These are phyloP conservation scores for Petrocephalus zakoni DNA, from an alignment of 2,113 vertebrate species.

Conservation along the genomic window DNA sequence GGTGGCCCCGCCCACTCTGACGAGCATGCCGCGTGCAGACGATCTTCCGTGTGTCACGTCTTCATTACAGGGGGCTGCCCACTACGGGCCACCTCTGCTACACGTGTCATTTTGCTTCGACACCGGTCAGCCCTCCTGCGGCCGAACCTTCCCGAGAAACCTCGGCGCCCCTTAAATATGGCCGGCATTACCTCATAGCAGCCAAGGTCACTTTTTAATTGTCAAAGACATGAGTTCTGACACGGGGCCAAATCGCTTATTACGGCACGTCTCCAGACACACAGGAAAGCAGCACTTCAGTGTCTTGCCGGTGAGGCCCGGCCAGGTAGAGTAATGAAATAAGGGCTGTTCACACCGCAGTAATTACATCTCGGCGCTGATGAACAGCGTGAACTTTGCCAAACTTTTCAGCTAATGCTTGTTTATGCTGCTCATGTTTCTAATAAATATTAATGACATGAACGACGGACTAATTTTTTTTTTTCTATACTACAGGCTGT, in stretches of 20 bases:
- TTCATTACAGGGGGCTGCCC: background rate
- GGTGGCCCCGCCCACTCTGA: background rate
- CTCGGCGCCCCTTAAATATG: background rate
- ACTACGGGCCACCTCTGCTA: background rate
- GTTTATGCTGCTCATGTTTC: slow-evolving; percentile 25
- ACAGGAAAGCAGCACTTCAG: background rate
- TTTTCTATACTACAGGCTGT: background rate
- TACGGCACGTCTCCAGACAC: slow-evolving; percentile 16
- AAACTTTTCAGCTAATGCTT: slow-evolving; percentile 38
- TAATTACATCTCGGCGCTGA: slow-evolving; percentile 38
- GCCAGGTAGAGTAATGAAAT: slow-evolving; percentile 25
- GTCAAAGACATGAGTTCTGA: slow-evolving; percentile 19
- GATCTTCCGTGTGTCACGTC: background rate
- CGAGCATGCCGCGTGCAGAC: background rate
- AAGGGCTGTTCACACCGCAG: slow-evolving; percentile 24
- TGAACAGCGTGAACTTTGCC: slow-evolving; percentile 35
- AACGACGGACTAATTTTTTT: slow-evolving; percentile 26
- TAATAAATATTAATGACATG: slow-evolving; percentile 43
- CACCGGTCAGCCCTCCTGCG: background rate
- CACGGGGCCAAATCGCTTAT: slow-evolving; percentile 27
- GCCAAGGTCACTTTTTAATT: slow-evolving; percentile 26
- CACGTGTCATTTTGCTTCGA: background rate
- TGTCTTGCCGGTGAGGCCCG: background rate
- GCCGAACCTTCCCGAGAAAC: background rate
- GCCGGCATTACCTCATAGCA: background rate